Evolutionary conservation across 2,888 invertebrate genomes (phyloP).

Genomic region (Metalampra italica): DNA sequence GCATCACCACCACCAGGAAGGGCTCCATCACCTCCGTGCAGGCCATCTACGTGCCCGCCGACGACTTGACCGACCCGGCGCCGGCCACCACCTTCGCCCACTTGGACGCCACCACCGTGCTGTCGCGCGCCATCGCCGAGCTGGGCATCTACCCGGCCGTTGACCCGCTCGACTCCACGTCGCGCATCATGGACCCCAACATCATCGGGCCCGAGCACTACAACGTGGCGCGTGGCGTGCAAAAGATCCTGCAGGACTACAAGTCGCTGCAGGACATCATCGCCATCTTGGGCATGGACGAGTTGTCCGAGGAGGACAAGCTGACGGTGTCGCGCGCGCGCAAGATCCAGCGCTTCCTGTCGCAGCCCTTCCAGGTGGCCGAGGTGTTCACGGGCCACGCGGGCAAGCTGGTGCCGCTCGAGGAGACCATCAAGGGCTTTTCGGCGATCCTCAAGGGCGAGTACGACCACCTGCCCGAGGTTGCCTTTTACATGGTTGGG

Average conservation of each 20-base stretch:
- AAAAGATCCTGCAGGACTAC: constrained; percentile 93
- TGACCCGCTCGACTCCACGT: constrained; percentile 95
- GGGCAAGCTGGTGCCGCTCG: constrained; percentile 92
- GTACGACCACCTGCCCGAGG: constrained; percentile 93
- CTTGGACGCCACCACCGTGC: constrained; percentile 96
- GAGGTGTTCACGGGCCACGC: constrained; percentile 96
- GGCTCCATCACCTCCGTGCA: constrained; percentile 98
- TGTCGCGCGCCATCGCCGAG: constrained; percentile 95
- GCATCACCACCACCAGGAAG: constrained; percentile 96
- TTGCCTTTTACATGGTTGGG: constrained; percentile 98
- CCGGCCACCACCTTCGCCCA: constrained; percentile 98
- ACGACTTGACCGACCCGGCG: constrained; percentile 97
- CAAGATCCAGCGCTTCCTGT: constrained; percentile 96
- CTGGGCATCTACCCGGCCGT: constrained; percentile 97
- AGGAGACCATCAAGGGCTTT: constrained; percentile 94
- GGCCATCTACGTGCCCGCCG: constrained; percentile 97
- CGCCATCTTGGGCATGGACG: constrained; percentile 91
- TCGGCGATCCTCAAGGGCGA: constrained; percentile 90
- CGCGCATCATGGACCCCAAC: constrained; percentile 96
- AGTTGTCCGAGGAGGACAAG: constrained; percentile 97
- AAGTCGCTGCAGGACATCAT: constrained; percentile 91
- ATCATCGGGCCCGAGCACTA: constrained; percentile 95
- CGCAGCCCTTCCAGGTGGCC: constrained; percentile 95
- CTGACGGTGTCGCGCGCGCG: constrained; percentile 95
- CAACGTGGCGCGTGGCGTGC: constrained; percentile 92